Conservation (phyloP, 1,140 invertebrate genomes). For the Euwallacea similis region DNA sequence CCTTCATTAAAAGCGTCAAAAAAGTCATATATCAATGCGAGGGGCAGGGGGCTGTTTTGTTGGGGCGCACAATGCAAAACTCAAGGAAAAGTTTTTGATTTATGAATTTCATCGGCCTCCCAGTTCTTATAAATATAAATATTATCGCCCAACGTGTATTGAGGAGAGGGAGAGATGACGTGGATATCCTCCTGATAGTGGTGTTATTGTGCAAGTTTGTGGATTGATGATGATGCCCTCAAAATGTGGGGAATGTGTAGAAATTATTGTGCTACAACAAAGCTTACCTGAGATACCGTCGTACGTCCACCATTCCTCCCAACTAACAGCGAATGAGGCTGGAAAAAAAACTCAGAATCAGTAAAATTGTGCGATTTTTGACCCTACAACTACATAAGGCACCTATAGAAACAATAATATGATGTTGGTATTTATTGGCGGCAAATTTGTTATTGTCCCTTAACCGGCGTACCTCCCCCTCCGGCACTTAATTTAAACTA, state of each 20-base stretch:
- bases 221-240: background rate
- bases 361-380: too few relatives aligned
- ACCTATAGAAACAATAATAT: too few relatives aligned
- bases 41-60: constrained; percentile 8
- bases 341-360: constrained; percentile 49
- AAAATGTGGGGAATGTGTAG: too few relatives aligned
- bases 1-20: constrained; percentile 29
- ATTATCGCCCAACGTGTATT: constrained; percentile 25
- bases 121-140: constrained; percentile 34
- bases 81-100: constrained; percentile 34
- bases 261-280: too few relatives aligned
- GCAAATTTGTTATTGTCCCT: too few relatives aligned
- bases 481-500: background rate
- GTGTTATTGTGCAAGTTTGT: constrained; percentile 20
- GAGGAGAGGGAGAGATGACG: constrained; percentile 7
- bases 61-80: constrained; percentile 23
- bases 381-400: too few relatives aligned
- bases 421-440: too few relatives aligned
- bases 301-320: constrained; percentile 95
- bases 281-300: constrained; percentile 87
- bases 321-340: constrained; percentile 75
- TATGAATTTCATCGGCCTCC: constrained; percentile 27
- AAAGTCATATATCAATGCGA: constrained; percentile 31
- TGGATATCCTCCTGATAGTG: constrained; percentile 16
- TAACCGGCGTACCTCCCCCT: too few relatives aligned